A percentile compares a stretch with the other conserved stretches of the same genome.
Evolutionary conservation across 2,888 invertebrate genomes (phyloP).

Genomic region (Hedychridium roseum): DNA sequence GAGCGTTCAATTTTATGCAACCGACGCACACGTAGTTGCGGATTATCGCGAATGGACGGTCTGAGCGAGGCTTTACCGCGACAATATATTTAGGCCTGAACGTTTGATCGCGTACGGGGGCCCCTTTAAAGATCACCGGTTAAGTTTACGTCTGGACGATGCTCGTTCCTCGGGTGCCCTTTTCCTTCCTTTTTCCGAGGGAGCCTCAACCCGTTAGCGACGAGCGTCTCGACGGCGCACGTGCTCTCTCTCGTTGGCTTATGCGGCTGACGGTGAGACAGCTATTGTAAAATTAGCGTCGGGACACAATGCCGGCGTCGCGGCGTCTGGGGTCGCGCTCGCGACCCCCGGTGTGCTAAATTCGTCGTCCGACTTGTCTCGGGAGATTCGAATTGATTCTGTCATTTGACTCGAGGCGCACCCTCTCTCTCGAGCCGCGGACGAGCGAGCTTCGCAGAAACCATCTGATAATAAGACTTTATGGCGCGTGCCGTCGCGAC

Average conservation of each 20-base stretch:
- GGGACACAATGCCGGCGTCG: conserved; percentile 62
- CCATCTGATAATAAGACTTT: conserved; percentile 43
- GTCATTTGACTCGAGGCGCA: conserved; percentile 33
- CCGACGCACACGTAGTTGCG: background rate
- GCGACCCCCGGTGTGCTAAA: conserved; percentile 59
- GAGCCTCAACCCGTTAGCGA: conserved; percentile 26
- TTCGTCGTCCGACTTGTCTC: conserved; percentile 43
- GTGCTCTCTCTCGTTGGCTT: conserved; percentile 22
- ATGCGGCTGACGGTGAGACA: conserved; percentile 33
- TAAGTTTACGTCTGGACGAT: conserved; percentile 28
- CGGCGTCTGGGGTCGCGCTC: conserved; percentile 60
- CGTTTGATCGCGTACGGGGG: conserved; percentile 28
- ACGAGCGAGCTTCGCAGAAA: conserved; percentile 37
- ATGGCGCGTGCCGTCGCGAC: conserved; percentile 52
- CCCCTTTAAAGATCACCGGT: conserved; percentile 24
- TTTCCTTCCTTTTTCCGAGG: conserved; percentile 19
- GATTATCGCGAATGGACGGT: conserved; percentile 2
- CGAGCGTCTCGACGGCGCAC: conserved; percentile 30
- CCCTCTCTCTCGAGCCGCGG: background rate
- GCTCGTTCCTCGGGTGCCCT: conserved; percentile 3
- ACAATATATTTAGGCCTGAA: conserved; percentile 35
- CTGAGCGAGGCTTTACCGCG: conserved; percentile 19
- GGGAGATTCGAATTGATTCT: conserved; percentile 35
- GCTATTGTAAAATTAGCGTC: conserved; percentile 63
- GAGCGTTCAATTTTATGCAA: no score